Evolutionary conservation across 2,797 vertebrate genomes (phyloP).

Genomic region (Lates japonicus): DNA sequence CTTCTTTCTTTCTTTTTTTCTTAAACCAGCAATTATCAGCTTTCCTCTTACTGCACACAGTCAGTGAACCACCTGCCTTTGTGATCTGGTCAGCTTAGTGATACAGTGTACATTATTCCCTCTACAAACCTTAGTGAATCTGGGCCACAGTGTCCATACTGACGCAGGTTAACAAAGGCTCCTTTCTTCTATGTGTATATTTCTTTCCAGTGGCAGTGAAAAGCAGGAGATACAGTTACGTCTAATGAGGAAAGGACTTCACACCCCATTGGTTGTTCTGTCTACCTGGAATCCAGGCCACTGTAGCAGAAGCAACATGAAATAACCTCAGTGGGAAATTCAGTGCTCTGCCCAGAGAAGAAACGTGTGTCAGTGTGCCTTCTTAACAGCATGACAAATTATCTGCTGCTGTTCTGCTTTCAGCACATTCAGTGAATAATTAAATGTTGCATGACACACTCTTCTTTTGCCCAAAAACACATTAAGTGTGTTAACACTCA

Average conservation of each 20-base stretch:
- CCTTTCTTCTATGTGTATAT: slow-evolving; percentile 61
- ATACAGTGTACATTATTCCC: slow-evolving; percentile 37
- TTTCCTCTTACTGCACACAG: slow-evolving; percentile 27
- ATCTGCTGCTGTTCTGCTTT: slow-evolving; percentile 39
- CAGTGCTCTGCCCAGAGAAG: neutral
- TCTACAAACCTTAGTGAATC: slow-evolving; percentile 48
- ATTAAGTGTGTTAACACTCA: slow-evolving; percentile 9
- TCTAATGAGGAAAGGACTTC: slow-evolving; percentile 70
- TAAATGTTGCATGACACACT: slow-evolving; percentile 33
- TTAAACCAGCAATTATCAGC: slow-evolving; percentile 20
- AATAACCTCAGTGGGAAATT: slow-evolving; percentile 19
- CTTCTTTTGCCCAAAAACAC: slow-evolving; percentile 17
- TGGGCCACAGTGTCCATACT: slow-evolving; percentile 56
- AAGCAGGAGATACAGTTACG: slow-evolving; percentile 71
- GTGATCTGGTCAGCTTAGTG: slow-evolving; percentile 25
- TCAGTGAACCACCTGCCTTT: slow-evolving; percentile 17
- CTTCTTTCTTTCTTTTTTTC: neutral
- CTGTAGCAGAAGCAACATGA: neutral
- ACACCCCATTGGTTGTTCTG: slow-evolving; percentile 72
- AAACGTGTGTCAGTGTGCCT: neutral
- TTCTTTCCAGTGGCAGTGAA: slow-evolving; percentile 52
- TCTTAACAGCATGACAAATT: slow-evolving; percentile 43
- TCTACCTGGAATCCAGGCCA: slow-evolving; percentile 68
- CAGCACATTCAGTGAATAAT: slow-evolving; percentile 20
- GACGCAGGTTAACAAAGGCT: slow-evolving; percentile 61